These are phyloP conservation scores for Cygnus buccinator DNA, from an alignment of 2,113 vertebrate genomes.

Conservation along the genomic window DNA sequence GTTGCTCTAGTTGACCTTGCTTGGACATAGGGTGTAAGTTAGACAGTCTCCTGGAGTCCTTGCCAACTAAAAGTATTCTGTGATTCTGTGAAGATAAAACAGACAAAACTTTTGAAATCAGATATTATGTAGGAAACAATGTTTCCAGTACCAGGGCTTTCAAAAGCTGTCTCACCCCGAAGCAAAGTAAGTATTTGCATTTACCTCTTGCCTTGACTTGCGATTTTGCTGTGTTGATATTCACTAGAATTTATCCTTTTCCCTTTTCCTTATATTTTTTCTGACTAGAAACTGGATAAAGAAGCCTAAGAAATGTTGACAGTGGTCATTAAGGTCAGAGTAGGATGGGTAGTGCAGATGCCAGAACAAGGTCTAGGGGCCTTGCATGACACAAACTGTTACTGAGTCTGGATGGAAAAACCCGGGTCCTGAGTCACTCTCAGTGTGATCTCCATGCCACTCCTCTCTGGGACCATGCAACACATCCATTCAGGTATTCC, in stretches of 20 bases:
- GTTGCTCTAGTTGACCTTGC: neutral
- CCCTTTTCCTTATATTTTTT: neutral
- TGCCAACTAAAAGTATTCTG: neutral
- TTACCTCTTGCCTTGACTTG: neutral
- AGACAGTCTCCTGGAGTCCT: neutral
- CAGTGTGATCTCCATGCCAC: neutral
- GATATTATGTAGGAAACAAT: neutral
- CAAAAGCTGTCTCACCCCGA: neutral
- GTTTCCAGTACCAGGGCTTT: neutral
- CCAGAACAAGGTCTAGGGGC: neutral
- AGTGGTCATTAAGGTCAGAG: neutral
- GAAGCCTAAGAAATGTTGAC: neutral
- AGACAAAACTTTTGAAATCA: neutral
- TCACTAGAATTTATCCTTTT: neutral
- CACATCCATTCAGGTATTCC: neutral
- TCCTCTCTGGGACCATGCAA: neutral
- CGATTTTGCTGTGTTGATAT: neutral
- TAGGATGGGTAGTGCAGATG: neutral
- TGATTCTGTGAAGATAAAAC: neutral
- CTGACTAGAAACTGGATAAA: neutral
- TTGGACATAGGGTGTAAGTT: neutral
- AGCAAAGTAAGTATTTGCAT: neutral
- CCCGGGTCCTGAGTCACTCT: neutral
- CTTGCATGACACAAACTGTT: neutral
- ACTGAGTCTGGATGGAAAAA: neutral